These are phyloP conservation scores for Zosterops japonicus DNA, from an alignment of 2,113 vertebrate species.

Conservation along the genomic window DNA sequence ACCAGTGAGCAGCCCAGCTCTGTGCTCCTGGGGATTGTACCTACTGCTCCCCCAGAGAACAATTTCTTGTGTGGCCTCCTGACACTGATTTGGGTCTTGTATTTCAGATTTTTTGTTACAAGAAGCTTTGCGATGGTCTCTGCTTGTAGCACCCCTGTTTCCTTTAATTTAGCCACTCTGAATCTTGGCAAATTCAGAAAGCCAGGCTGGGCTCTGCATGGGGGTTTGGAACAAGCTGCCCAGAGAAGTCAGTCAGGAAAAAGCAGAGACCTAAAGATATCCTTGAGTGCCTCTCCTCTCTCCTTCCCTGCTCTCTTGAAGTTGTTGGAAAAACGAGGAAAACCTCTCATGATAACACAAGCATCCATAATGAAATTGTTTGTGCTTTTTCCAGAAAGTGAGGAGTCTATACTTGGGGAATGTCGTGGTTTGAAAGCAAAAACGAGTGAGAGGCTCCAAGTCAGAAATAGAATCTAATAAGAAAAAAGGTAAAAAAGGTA, in stretches of 20 bases:
- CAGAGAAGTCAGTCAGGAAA: neutral
- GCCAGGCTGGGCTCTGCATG: neutral
- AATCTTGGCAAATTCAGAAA: neutral
- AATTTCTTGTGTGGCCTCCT: neutral
- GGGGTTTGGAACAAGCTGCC: neutral
- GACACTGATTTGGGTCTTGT: neutral
- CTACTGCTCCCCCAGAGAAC: neutral
- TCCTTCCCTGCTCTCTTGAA: neutral
- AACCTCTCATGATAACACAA: neutral
- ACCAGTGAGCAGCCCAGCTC: neutral
- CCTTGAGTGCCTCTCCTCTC: accelerated
- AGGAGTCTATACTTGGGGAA: neutral
- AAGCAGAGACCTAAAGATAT: neutral
- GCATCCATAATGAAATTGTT: neutral
- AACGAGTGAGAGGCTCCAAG: too few species aligned
- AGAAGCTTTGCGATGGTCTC: neutral
- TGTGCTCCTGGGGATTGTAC: neutral
- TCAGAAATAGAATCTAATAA: too few species aligned
- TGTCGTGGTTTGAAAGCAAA: too few species aligned
- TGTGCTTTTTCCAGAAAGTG: neutral
- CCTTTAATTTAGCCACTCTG: neutral
- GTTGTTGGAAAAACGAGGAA: neutral
- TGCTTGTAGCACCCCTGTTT: neutral
- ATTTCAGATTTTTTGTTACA: neutral
- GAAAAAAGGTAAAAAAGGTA: too few species aligned